Conservation (phyloP, 1,140 invertebrate species). For the Drosophila biarmipes region DNA sequence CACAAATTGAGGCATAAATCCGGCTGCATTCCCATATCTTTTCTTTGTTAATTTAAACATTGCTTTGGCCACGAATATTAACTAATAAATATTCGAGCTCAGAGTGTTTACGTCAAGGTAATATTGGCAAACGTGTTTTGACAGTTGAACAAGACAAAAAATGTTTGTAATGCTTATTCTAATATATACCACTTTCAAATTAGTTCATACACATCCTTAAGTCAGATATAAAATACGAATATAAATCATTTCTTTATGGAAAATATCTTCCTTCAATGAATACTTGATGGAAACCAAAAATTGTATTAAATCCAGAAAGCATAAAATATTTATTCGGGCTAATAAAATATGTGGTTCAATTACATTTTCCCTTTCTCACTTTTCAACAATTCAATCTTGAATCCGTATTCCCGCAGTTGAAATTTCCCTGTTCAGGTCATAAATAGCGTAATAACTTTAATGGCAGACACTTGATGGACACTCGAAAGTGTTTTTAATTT, state of each 20-base stretch:
- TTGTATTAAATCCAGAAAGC: background rate
- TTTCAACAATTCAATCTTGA: slow-evolving; percentile 8
- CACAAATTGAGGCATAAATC: slow-evolving; percentile 75
- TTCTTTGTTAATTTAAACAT: slow-evolving; percentile 65
- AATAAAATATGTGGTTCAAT: background rate
- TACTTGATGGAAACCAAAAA: background rate
- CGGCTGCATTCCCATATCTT: slow-evolving; percentile 13
- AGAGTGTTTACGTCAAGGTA: background rate
- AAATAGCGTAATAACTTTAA: slow-evolving; percentile 37
- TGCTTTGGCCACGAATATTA: slow-evolving; percentile 25
- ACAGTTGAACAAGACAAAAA: slow-evolving; percentile 9
- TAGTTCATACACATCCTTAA: no score
- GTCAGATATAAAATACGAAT: no score
- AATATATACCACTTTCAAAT: no score
- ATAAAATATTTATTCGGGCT: background rate
- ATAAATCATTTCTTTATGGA: no score
- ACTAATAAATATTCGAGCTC: slow-evolving; percentile 36
- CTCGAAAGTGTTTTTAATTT: slow-evolving; percentile 52
- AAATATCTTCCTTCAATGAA: no score
- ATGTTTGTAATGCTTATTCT: no score
- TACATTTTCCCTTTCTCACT: no score
- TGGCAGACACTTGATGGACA: slow-evolving; percentile 35
- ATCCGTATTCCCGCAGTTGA: background rate
- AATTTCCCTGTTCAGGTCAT: slow-evolving; percentile 1
- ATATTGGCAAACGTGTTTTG: slow-evolving; percentile 5